These are phyloP conservation scores for Ellobius talpinus DNA, from an alignment of 2,113 vertebrate species.

Conservation along the genomic window DNA sequence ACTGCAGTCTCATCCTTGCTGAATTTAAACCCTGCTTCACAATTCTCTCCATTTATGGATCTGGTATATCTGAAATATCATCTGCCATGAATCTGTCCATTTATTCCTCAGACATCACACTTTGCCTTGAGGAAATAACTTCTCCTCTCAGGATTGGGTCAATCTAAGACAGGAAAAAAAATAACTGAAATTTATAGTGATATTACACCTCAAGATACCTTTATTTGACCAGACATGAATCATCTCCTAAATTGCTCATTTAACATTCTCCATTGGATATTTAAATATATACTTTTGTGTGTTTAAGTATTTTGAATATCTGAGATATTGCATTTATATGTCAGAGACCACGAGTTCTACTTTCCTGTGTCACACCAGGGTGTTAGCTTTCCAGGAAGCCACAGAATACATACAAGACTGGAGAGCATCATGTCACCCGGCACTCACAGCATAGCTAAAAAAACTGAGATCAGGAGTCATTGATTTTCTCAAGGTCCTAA, in stretches of 20 bases:
- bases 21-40: constrained; percentile 41
- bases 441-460: background rate
- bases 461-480: background rate
- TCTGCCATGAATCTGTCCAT: background rate
- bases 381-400: background rate
- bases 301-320: background rate
- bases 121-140: background rate
- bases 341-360: background rate
- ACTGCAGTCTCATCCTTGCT: constrained; percentile 23
- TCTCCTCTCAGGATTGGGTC: background rate
- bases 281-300: background rate
- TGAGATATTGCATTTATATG: background rate
- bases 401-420: background rate
- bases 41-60: constrained; percentile 17
- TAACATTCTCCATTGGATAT: background rate
- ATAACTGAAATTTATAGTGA: constrained; percentile 27
- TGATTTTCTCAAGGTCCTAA: background rate
- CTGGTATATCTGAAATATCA: constrained; percentile 19
- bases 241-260: constrained; percentile 20
- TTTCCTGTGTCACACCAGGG: background rate
- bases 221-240: background rate
- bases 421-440: background rate
- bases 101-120: background rate
- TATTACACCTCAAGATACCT: background rate
- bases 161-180: background rate